These are phyloP conservation scores for Sarcophaga carnaria DNA, from an alignment of 2,888 invertebrate species.

Conservation along the genomic window DNA sequence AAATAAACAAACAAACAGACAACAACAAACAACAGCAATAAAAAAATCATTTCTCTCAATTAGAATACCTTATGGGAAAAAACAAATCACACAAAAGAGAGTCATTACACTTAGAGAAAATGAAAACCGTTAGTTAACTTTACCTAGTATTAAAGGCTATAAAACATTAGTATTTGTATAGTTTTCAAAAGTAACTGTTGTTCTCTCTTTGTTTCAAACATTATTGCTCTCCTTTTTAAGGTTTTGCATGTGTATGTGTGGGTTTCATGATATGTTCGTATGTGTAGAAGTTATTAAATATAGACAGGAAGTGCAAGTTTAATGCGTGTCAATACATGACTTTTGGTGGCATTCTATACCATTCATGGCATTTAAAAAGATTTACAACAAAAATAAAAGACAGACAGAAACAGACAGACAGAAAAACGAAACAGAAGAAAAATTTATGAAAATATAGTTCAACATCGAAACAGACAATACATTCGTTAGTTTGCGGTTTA, in stretches of 20 bases:
- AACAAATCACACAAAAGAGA: background rate
- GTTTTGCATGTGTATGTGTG: background rate
- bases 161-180: no score
- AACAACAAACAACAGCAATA: no score
- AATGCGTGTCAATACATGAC: constrained; percentile 67
- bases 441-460: constrained; percentile 45
- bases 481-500: constrained; percentile 66
- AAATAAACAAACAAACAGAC: background rate
- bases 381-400: constrained; percentile 21
- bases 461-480: constrained; percentile 46
- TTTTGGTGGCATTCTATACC: constrained; percentile 26
- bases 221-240: background rate
- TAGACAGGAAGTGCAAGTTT: constrained; percentile 70
- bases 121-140: no score
- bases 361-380: constrained; percentile 48
- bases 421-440: constrained; percentile 3
- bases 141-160: no score
- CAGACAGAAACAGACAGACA: constrained; percentile 2
- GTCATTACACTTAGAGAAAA: background rate
- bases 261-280: constrained; percentile 1
- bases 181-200: background rate
- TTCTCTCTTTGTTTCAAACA: background rate
- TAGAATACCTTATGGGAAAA: background rate
- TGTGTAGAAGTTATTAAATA: constrained; percentile 21
- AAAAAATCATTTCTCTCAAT: background rate